phyloP scores from a whole-genome alignment of 1,140 invertebrate species.

The Orius laevigatus region DNA sequence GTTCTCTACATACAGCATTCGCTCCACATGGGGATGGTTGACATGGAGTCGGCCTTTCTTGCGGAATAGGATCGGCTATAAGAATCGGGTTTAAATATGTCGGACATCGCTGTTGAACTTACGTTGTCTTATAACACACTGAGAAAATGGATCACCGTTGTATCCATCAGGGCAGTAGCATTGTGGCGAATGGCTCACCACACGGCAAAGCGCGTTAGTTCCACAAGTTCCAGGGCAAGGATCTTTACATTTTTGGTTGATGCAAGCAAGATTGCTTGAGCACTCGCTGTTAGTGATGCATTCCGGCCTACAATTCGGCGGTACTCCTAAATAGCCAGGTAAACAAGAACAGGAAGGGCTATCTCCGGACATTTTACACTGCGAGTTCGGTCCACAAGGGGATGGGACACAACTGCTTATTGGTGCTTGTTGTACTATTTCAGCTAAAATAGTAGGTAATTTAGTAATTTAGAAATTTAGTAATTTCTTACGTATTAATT shows the following conservation, averaged over 20 bases:
- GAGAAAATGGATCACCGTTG: slow-evolving; percentile 32
- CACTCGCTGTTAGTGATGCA: slow-evolving; percentile 51
- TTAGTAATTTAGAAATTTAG: background rate
- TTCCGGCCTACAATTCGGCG: slow-evolving; percentile 52
- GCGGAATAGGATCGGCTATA: slow-evolving; percentile 22
- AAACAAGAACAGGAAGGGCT: slow-evolving; percentile 36
- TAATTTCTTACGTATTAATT: slow-evolving; percentile 31
- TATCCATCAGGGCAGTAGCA: slow-evolving; percentile 41
- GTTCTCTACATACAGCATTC: slow-evolving; percentile 51
- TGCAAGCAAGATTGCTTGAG: slow-evolving; percentile 37
- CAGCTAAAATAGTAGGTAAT: slow-evolving; percentile 25
- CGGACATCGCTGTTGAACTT: slow-evolving; percentile 17
- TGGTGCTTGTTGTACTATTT: slow-evolving; percentile 19
- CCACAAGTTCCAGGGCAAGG: slow-evolving; percentile 43
- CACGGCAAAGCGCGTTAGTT: slow-evolving; percentile 30
- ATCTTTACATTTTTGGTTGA: slow-evolving; percentile 41
- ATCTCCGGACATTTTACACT: slow-evolving; percentile 34
- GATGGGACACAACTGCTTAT: slow-evolving; percentile 31
- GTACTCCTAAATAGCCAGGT: slow-evolving; percentile 38
- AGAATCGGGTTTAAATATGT: slow-evolving; percentile 29
- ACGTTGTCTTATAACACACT: slow-evolving; percentile 30
- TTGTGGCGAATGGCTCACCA: slow-evolving; percentile 45
- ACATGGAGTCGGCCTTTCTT: slow-evolving; percentile 42
- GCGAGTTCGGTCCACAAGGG: slow-evolving; percentile 36
- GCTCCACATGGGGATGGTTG: slow-evolving; percentile 53